phyloP scores from a whole-genome alignment of 2,888 invertebrate species.

The Drosophila infuscata region DNA sequence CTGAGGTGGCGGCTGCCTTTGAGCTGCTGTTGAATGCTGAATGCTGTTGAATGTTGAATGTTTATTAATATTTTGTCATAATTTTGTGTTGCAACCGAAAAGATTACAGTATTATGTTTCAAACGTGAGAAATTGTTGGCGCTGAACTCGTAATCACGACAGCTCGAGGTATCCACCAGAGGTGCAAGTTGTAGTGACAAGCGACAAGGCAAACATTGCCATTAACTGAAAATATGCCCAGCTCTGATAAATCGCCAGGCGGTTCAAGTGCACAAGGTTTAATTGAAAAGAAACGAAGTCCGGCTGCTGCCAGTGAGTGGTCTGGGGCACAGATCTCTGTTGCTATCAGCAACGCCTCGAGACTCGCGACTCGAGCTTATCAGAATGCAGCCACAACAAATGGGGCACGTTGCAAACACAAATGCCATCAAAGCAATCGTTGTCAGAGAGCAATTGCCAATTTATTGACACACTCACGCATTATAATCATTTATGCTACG shows the following conservation, averaged over 20 bases:
- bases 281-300: constrained; percentile 55
- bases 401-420: constrained; percentile 29
- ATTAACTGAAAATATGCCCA: constrained; percentile 22
- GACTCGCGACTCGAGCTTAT: constrained; percentile 32
- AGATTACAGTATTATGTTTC: constrained; percentile 58
- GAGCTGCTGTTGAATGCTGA: constrained; percentile 41
- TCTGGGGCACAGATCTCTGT: background rate
- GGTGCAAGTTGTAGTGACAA: constrained; percentile 64
- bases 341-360: constrained; percentile 35
- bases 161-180: constrained; percentile 36
- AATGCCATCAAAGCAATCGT: constrained; percentile 15
- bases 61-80: constrained; percentile 79
- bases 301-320: background rate
- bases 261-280: constrained; percentile 73
- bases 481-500: constrained; percentile 75
- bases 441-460: constrained; percentile 53
- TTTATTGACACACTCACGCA: constrained; percentile 77
- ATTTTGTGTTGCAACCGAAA: constrained; percentile 65
- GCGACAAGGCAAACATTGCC: constrained; percentile 42
- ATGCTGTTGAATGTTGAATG: constrained; percentile 45
- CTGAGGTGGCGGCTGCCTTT: constrained; percentile 55
- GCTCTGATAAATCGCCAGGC: constrained; percentile 57
- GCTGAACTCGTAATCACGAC: constrained; percentile 52
- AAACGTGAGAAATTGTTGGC: constrained; percentile 75
- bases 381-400: constrained; percentile 40